Base-by-base conservation (phyloP, 1,140 invertebrate species). In the Rhopalosiphum padi region DNA sequence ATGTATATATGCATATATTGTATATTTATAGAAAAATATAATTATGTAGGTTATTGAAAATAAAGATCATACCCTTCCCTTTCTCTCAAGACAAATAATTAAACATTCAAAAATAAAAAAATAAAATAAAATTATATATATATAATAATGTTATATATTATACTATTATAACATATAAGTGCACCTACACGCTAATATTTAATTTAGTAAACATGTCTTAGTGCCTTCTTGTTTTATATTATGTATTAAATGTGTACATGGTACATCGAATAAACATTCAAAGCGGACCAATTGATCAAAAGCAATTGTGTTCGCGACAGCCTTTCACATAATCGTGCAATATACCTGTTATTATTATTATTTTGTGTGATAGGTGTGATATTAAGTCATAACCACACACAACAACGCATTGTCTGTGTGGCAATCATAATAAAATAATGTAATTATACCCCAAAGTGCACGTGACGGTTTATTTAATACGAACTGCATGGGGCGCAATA, bases 381-480 rank as follows among this genome's bases (percentile, higher is more conserved):
- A 22, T 87, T 48, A 88, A 51, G 48, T 53, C 87, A 35, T 43
- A 86, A 86, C 85, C 83, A 85, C 23, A 43, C 23, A 87, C 35
- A 89, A 77, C 60, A 77, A 0, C 15, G 15, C 46, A 48, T 18
- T 48, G 2, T 48, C 35, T 25, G 51, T 37, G 30, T 2, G 87
- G 30, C 53, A 89, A 89, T 89, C 87, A 37, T 53, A 53, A 89
- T 53, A 89, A 89, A 89, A 89, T 55, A 53, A 89, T 23, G 35
- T 89, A 51, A 35, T 89, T 89, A 89, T 55, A 53, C 35, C 51
- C 51, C 48, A 46, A 77, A 53, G 86, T 53, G 23, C n/a, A 53
- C 46, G 48, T 89, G 87, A 51, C 46, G 48, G 48, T 53, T 89
- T 37, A 89, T 53, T 53, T 23, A 53, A 53, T 89, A 89, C 30